These are phyloP conservation scores for Zygothrica quintamaculata DNA, from an alignment of 2,888 invertebrate species.

Conservation along the genomic window DNA sequence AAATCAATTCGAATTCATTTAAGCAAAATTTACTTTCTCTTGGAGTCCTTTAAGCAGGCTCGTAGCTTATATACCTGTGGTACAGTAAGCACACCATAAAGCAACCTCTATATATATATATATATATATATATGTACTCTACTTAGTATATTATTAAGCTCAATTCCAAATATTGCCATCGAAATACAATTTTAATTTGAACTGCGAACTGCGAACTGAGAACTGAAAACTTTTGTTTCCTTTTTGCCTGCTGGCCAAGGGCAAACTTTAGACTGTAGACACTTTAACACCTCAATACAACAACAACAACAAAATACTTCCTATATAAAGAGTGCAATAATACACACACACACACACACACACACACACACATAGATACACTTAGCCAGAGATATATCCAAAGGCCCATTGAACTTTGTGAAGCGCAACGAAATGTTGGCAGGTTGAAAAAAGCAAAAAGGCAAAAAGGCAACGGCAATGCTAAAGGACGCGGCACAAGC, in stretches of 20 bases:
- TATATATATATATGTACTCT: too few relatives aligned
- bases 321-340: conserved; percentile 11
- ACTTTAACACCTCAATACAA: conserved; percentile 65
- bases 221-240: too few relatives aligned
- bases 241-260: conserved; percentile 26
- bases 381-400: conserved; percentile 16
- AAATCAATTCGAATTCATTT: too few relatives aligned
- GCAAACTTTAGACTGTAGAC: conserved; percentile 36
- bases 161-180: neutral
- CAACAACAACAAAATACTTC: conserved; percentile 8
- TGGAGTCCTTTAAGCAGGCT: too few relatives aligned
- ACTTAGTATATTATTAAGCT: too few relatives aligned
- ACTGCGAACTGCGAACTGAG: neutral
- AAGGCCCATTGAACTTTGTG: conserved; percentile 77
- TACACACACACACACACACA: conserved; percentile 14
- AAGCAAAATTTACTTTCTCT: too few relatives aligned
- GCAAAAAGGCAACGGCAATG: conserved; percentile 64
- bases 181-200: too few relatives aligned
- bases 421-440: conserved; percentile 80
- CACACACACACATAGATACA: conserved; percentile 17
- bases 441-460: conserved; percentile 52
- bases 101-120: too few relatives aligned
- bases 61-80: too few relatives aligned
- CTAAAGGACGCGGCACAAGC: conserved; percentile 80
- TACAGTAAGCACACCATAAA: too few relatives aligned